Conservation (phyloP, 2,888 invertebrate genomes). For the Aphrophora alni region DNA sequence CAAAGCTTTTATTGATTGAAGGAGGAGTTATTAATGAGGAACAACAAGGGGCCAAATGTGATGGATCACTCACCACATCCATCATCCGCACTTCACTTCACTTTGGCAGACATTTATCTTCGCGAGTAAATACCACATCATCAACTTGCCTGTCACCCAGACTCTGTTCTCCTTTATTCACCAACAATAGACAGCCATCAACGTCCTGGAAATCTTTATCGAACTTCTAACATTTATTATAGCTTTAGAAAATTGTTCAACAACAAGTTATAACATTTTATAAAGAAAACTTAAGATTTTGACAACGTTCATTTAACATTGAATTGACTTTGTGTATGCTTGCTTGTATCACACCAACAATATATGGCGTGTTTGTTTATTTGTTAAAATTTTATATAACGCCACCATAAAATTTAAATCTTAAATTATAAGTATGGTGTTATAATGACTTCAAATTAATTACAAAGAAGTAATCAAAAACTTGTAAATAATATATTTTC, state of each 20-base stretch:
- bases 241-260: neutral
- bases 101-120: constrained; percentile 6
- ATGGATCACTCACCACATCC: constrained; percentile 6
- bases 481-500: too few species aligned
- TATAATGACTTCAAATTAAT: too few species aligned
- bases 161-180: too few species aligned
- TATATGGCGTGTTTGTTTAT: too few species aligned
- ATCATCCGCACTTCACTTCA: constrained; percentile 6
- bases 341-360: too few species aligned
- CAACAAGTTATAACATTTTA: neutral
- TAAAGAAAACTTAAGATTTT: too few species aligned
- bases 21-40: constrained; percentile 2
- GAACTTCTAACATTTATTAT: neutral
- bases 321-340: too few species aligned
- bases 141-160: neutral
- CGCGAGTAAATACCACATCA: constrained; percentile 4
- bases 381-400: too few species aligned
- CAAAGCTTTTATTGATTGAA: constrained; percentile 7
- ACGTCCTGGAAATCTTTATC: constrained; percentile 2
- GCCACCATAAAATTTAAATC: too few species aligned
- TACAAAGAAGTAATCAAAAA: too few species aligned
- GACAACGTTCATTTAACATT: too few species aligned
- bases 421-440: too few species aligned
- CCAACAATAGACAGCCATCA: neutral
- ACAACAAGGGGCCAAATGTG: constrained; percentile 5